Evolutionary conservation across 1,140 invertebrate genomes (phyloP), one percentile per base, ranked within the genome.

Genomic region (Zaprionus vittiger): DNA sequence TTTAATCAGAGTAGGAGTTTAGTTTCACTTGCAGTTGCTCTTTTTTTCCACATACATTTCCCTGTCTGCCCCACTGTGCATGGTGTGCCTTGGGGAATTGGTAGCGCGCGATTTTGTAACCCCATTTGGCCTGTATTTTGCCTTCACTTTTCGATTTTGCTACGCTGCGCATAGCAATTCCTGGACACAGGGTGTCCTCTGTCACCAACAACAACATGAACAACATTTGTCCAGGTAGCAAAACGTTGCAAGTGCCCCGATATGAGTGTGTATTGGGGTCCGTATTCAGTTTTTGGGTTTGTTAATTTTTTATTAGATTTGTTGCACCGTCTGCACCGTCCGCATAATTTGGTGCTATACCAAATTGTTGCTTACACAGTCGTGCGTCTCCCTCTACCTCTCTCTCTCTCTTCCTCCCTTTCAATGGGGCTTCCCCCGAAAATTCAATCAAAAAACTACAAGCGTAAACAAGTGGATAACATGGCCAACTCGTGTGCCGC

Each of bases 101-200:
- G 47, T 52, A 59, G 69, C 70, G 37, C 72, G 84, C 62, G 81
- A 80, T 89, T 73, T 73, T 83, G 82, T 90, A 84, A 85, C 85
- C 85, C 85, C 81, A 90, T 77, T 90, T 90, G 85, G 85, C 85
- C 85, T 84, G 79, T 79, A 90, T 90, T 90, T 90, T 90, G 81
- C 85, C 79, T 17, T 47, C 85, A 81, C 85, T 77, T 85, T 89
- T 89, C 65, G 85, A 85, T 90, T 90, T 77, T 20, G 41, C 55
- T 70, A 73, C 69, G 56, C 72, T 81, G 79, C 76, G 79, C 71
- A 83, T 81, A 79, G 66, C 72, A 54, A 81, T 77, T 61, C 72
- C 37, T 64, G 66, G 57, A 49, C 47, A 64, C 47, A 78, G 76
- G 76, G 76, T 74, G 72, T 74, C 60, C 65, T 56, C 31, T 73